Conservation (phyloP, 64 coral and sea anemone genomes). For the Cladopsammia gracilis region DNA sequence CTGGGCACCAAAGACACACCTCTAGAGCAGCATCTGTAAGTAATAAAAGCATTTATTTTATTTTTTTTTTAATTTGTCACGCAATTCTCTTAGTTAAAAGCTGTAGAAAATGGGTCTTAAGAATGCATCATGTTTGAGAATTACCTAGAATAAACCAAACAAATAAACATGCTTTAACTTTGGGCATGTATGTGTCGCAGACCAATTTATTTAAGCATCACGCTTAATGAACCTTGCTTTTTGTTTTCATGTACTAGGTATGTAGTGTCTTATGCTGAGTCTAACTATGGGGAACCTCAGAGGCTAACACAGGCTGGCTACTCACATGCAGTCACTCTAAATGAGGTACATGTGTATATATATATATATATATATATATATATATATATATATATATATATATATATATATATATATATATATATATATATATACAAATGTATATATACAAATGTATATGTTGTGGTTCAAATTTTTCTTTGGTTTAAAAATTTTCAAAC, state of each 20-base stretch:
- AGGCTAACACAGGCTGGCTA: conserved; percentile 71
- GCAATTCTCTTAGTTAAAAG: background rate
- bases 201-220: background rate
- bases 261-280: conserved; percentile 69
- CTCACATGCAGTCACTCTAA: conserved; percentile 64
- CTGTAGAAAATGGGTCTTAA: too few relatives aligned
- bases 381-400: too few relatives aligned
- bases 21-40: conserved; percentile 96
- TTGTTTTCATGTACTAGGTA: conserved; percentile 46
- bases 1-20: conserved; percentile 97
- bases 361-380: too few relatives aligned
- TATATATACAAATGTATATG: too few relatives aligned
- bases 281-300: background rate
- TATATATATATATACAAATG: too few relatives aligned
- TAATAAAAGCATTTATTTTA: background rate
- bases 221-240: background rate
- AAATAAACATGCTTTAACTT: too few relatives aligned
- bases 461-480: too few relatives aligned
- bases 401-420: too few relatives aligned
- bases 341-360: conserved; percentile 78
- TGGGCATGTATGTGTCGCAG: too few relatives aligned
- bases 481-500: too few relatives aligned
- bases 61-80: background rate
- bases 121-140: too few relatives aligned
- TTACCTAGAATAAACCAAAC: too few relatives aligned